These are phyloP conservation scores for Spongilla lacustris DNA, from an alignment of 37 sponge, comb jelly and placozoan genomes.

Conservation along the genomic window DNA sequence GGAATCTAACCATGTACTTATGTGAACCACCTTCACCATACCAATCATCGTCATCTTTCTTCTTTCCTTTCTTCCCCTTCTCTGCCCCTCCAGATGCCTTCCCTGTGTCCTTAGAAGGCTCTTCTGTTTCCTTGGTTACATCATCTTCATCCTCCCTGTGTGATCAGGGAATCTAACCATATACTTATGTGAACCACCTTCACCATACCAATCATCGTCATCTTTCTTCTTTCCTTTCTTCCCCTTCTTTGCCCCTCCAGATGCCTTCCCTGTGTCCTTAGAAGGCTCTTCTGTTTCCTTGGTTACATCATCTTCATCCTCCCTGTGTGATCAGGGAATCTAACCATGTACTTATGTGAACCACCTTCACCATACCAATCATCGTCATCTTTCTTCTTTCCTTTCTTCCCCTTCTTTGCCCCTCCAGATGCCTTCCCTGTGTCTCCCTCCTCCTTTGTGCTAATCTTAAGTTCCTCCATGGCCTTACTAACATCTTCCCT, in stretches of 20 bases:
- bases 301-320: not conserved
- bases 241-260: not conserved
- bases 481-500: too few relatives aligned
- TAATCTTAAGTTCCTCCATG: too few relatives aligned
- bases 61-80: constrained; percentile 52
- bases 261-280: not conserved
- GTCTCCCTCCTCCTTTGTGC: not conserved
- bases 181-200: not conserved
- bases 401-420: constrained; percentile 52
- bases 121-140: not conserved
- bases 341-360: not conserved
- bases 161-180: not conserved
- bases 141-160: not conserved
- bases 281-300: not conserved
- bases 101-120: not conserved
- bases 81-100: constrained; percentile 18
- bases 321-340: not conserved
- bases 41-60: constrained; percentile 25
- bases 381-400: constrained; percentile 8
- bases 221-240: constrained; percentile 8
- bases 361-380: not conserved
- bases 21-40: not conserved
- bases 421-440: not conserved
- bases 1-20: not conserved
- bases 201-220: constrained; percentile 11